Base-by-base conservation (phyloP, 2,113 vertebrate species). In the Mus musculus region DNA sequence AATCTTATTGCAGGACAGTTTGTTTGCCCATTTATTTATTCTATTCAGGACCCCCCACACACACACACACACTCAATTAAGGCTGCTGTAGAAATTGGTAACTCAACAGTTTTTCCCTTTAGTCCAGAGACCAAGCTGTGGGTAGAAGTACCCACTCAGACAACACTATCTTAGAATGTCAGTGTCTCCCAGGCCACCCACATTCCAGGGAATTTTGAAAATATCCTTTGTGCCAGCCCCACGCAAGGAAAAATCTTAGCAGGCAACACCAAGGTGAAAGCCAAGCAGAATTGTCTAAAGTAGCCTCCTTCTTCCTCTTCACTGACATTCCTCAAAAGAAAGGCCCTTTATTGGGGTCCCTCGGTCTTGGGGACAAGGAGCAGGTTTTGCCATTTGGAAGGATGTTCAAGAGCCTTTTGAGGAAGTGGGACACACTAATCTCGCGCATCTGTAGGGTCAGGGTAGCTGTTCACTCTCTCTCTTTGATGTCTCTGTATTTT, bases 181-280 rank as follows among this genome's bases (percentile, higher is more conserved):
- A 94, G 0, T 96, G 90, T 92, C 90, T 93, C 81, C 94, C 80
- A 92, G 89, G 81, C 95, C 94, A 96, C 97, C 97, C 96, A 97
- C 95, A 89, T 75, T 19, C 72, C 95, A 86, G 61, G 89, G 93
- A 97, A 98, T 96, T 96, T 95, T 92, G 94, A 95, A 72, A 96
- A 97, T 73, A 91, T 76, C 95, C 94, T 97, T 96, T 96, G 95
- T 97, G 69, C 28, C 71, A 89, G 36, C 49, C 96, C 96, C 96
- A 98, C 89, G 14, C 89, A 73, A 81, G 77, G 39, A 97, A 89
- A 91, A 94, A 97, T 95, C 89, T 71, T 42, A 93, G 78, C 75
- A 72, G 82, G 90, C 96, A 90, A 61, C 49, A 54, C 71, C 84
- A 97, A 96, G 96, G 95, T 97, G 90, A 91, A 69, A 87, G 71